Evolutionary conservation across 2,113 vertebrate genomes (phyloP), one percentile per base, ranked within the genome.

Genomic region (Amphilophus citrinellus): DNA sequence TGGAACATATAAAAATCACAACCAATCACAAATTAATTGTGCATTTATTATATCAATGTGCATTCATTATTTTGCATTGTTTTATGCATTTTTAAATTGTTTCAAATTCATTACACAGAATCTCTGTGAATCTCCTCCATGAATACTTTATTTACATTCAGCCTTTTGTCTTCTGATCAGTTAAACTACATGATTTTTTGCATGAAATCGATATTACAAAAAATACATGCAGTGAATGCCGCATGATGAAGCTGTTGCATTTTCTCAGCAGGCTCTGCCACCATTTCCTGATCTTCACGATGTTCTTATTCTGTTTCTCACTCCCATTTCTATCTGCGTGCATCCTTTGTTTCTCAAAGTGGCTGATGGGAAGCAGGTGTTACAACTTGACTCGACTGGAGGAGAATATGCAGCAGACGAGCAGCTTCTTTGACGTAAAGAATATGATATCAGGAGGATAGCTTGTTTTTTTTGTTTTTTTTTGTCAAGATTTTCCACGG

Each of bases 271-370:
- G 10, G 10, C 76, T 84, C 56, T 68, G 79, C 58, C 71, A 79
- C 68, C 61, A 84, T 63, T 86, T 86, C 56, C 77, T 85, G 68
- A 44, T 71, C 76, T 81, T 81, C 58, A 58, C 22, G 8, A 66
- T 79, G 58, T 68, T 82, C 42, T 82, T 62, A 24, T 63, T 87
- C 39, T 47, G 22, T 68, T 79, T 83, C 58, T 62, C 73, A 20
- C 56, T 42, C 66, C 58, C 13, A 82, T 84, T 88, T 82, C 61
- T 56, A 65, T 88, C 66, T 71, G 63, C 62, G 42, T 79, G 63
- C 42, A 47, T 84, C 30, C 42, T 80, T 83, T 87, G 75, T 85
- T 89, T 88, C 60, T 75, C 7, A 76, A 85, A 84, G 63, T 37
- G 58, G 44, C 77, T 47, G 15, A 83, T 20, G 27, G 71, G 73